Conservation (phyloP, 2,797 vertebrate genomes). For the Glyptemys insculpta region DNA sequence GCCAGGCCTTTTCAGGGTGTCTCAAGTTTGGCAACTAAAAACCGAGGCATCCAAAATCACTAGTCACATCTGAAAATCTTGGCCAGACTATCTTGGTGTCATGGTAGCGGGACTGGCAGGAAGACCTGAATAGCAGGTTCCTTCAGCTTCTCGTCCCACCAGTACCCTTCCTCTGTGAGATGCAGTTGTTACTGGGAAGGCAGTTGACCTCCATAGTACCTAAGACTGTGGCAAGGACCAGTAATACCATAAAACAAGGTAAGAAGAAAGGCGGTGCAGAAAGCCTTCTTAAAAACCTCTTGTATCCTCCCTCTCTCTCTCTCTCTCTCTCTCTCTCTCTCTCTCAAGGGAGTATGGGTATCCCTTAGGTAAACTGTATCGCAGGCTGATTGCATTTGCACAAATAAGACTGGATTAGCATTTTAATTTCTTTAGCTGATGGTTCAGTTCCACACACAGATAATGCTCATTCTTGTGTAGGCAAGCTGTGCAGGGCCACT, state of each 20-base stretch:
- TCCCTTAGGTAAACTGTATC: background rate
- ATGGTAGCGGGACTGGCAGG: background rate
- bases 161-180: background rate
- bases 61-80: slow-evolving; percentile 11
- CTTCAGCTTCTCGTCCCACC: background rate
- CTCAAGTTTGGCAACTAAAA: slow-evolving; percentile 48
- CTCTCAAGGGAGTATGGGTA: background rate
- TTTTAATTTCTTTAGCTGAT: background rate
- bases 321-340: no score
- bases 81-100: slow-evolving; percentile 28
- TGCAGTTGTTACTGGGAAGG: background rate
- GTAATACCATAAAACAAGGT: background rate
- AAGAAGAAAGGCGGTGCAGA: background rate
- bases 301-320: no score
- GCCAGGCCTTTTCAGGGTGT: slow-evolving; percentile 20
- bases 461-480: background rate
- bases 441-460: background rate
- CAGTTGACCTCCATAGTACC: background rate
- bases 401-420: background rate
- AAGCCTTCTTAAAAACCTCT: background rate
- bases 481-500: background rate
- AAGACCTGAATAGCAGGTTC: background rate
- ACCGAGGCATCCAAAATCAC: slow-evolving; percentile 29
- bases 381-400: background rate
- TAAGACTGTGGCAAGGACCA: background rate